A percentile compares a stretch with the other conserved stretches of the same genome.
Conservation (phyloP, 2,888 invertebrate species). For the Cheilosia scutellata region DNA sequence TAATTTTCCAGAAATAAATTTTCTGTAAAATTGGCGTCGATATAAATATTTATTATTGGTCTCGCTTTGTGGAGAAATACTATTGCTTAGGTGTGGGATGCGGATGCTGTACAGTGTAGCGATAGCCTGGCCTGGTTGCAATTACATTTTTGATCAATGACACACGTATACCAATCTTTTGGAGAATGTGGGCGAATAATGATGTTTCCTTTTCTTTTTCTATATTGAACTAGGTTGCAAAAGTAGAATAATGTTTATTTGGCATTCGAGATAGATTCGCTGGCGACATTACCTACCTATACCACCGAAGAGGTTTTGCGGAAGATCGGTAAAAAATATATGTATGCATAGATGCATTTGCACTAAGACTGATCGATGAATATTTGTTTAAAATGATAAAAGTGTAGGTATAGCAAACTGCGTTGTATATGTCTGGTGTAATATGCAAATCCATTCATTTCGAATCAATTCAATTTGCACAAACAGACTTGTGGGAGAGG, state of each 20-base stretch:
- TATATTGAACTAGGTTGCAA: conserved; percentile 17
- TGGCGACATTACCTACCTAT: conserved; percentile 31
- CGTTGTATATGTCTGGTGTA: conserved; percentile 34
- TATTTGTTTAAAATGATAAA: conserved; percentile 39
- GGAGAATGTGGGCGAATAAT: conserved; percentile 17
- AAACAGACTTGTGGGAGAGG: conserved; percentile 53
- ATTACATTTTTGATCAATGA: conserved; percentile 36
- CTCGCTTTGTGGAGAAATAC: neutral
- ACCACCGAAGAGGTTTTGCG: conserved; percentile 1
- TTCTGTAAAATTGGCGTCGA: conserved; percentile 20
- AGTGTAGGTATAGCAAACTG: conserved; percentile 10
- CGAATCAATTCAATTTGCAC: conserved; percentile 66
- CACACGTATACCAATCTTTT: conserved; percentile 6
- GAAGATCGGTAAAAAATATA: conserved; percentile 11
- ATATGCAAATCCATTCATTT: conserved; percentile 71
- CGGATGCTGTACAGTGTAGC: neutral
- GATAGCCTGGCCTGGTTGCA: conserved; percentile 15
- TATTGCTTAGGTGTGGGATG: conserved; percentile 6
- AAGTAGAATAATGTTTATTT: conserved; percentile 26
- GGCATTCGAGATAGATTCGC: conserved; percentile 15
- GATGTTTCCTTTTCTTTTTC: neutral
- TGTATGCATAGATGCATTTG: neutral
- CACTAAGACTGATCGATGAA: conserved; percentile 6
- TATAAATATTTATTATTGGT: conserved; percentile 41
- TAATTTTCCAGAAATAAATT: conserved; percentile 45